Evolutionary conservation across 2,797 vertebrate species (phyloP).

Genomic region (Muraenolepis orangiensis): DNA sequence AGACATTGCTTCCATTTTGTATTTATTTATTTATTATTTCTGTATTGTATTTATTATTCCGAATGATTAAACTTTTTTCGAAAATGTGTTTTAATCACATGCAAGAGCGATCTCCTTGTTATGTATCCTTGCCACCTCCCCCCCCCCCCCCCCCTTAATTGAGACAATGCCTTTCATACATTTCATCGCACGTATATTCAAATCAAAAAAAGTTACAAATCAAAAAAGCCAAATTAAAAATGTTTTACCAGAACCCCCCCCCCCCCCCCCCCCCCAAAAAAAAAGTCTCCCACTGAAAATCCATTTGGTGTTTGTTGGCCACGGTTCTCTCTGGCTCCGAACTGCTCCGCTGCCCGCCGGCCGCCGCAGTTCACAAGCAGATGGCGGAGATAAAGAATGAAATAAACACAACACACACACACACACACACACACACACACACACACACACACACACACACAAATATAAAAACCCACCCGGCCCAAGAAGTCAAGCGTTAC

Average conservation of each 20-base stretch:
- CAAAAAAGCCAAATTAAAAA: too few species aligned
- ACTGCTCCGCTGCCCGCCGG: not conserved
- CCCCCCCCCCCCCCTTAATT: not conserved
- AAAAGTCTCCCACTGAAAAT: not conserved
- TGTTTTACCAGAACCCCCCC: not conserved
- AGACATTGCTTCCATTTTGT: too few species aligned
- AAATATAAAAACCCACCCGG: too few species aligned
- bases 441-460: too few species aligned
- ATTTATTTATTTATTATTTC: too few species aligned
- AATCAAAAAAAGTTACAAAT: too few species aligned
- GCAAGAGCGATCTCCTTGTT: not conserved
- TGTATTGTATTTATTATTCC: not conserved
- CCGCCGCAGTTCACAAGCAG: not conserved
- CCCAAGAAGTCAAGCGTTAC: not conserved
- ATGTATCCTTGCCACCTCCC: too few species aligned
- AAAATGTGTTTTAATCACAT: not conserved
- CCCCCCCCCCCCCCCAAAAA: too few species aligned
- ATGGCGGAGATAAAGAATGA: not conserved
- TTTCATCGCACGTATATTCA: not conserved
- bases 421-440: too few species aligned
- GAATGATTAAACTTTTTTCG: not conserved
- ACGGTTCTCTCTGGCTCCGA: not conserved
- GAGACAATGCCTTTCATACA: not conserved
- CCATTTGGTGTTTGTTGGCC: not conserved
- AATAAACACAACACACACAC: not conserved